Percentiles rank a stretch among this genome's conserved stretches.
These are phyloP conservation scores for Pitangus sulphuratus DNA, from an alignment of 2,797 vertebrate species.

Conservation along the genomic window DNA sequence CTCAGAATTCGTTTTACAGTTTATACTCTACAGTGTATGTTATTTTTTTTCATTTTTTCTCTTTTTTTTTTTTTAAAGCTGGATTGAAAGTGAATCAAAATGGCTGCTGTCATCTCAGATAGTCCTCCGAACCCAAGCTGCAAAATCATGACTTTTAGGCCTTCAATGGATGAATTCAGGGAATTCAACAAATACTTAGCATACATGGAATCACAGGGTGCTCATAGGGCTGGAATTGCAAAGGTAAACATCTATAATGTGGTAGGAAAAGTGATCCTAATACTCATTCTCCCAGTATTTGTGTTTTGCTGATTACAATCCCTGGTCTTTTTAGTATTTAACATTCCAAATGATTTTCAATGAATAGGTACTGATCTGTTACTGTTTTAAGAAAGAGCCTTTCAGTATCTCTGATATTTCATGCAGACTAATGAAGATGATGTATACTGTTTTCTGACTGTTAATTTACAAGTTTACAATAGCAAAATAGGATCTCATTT, in stretches of 20 bases:
- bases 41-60: not conserved
- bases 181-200: slow-evolving; percentile 94
- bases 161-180: slow-evolving; percentile 93
- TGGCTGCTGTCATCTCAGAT: slow-evolving; percentile 83
- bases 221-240: slow-evolving; percentile 93
- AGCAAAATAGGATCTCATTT: not conserved
- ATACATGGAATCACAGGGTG: slow-evolving; percentile 96
- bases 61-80: not conserved
- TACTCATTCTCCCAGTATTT: not conserved
- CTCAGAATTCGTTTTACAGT: not conserved
- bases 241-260: slow-evolving; percentile 82
- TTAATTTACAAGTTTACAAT: not conserved
- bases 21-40: not conserved
- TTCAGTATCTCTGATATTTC: not conserved
- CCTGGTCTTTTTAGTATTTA: not conserved
- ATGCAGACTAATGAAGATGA: not conserved
- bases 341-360: not conserved
- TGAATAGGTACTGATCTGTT: not conserved
- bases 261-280: not conserved
- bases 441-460: not conserved
- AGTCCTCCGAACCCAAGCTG: slow-evolving; percentile 89
- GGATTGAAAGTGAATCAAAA: slow-evolving; percentile 70
- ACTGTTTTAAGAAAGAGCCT: not conserved
- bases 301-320: not conserved
- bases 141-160: slow-evolving; percentile 98